Evolutionary conservation across 2,113 vertebrate species (phyloP).

Genomic region (Sorex araneus): DNA sequence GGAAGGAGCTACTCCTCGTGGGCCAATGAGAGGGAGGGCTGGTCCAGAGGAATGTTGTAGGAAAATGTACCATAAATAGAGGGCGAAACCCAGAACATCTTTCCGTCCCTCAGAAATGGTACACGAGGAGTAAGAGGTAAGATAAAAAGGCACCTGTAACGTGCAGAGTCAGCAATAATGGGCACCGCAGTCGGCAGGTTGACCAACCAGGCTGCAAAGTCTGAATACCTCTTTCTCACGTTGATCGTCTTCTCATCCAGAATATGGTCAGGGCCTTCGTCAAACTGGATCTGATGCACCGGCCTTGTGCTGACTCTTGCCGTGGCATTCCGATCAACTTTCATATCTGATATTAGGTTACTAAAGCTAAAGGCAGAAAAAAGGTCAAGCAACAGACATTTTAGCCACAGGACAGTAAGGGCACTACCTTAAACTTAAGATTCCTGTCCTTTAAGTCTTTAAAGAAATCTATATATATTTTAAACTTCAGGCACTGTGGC

Average conservation of each 20-base stretch:
- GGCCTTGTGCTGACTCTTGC: constrained; percentile 57
- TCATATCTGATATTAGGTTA: constrained; percentile 93
- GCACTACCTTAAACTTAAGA: neutral
- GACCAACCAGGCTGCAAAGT: neutral
- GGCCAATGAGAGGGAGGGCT: neutral
- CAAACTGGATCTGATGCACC: constrained; percentile 89
- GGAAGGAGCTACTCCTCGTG: neutral
- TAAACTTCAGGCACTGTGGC: neutral
- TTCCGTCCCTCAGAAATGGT: neutral
- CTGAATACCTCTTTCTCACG: constrained; percentile 83
- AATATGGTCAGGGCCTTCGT: constrained; percentile 88
- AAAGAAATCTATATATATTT: no score
- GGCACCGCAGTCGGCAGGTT: neutral
- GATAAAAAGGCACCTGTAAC: neutral
- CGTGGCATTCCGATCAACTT: constrained; percentile 86
- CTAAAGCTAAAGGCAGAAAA: constrained; percentile 86
- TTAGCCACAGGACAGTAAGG: neutral
- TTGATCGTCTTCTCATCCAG: constrained; percentile 60
- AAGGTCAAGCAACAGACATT: constrained; percentile 51
- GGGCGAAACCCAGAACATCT: neutral
- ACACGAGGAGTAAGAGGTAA: neutral
- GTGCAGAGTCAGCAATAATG: neutral
- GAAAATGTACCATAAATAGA: neutral
- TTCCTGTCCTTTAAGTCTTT: constrained; percentile 22
- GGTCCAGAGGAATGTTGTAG: neutral